Evolutionary conservation across 2,797 vertebrate species (phyloP).

Genomic region (Helarctos malayanus): DNA sequence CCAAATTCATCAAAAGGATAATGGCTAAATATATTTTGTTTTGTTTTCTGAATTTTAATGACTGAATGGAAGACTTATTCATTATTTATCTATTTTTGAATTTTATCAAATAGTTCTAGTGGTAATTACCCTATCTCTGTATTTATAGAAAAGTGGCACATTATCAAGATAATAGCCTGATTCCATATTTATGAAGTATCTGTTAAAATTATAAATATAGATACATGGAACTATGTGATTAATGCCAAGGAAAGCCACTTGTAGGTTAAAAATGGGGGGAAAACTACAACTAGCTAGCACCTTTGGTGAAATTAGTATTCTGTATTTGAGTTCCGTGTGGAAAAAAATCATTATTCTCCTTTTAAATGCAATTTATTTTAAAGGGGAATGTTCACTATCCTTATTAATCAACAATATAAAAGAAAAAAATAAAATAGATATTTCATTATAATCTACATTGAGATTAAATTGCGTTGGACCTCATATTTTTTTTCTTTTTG

Average conservation of each 20-base stretch:
- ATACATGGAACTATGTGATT: constrained; percentile 83
- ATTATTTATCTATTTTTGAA: constrained; percentile 91
- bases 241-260: constrained; percentile 83
- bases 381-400: constrained; percentile 61
- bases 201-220: constrained; percentile 89
- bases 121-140: constrained; percentile 89
- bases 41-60: constrained; percentile 89
- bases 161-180: constrained; percentile 88
- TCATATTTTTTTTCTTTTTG: neutral
- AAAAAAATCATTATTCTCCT: constrained; percentile 42
- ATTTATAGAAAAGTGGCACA: constrained; percentile 90
- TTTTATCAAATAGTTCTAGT: constrained; percentile 89
- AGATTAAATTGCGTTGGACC: constrained; percentile 1
- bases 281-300: constrained; percentile 72
- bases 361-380: constrained; percentile 66
- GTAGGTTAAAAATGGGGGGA: constrained; percentile 78
- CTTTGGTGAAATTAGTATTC: constrained; percentile 81
- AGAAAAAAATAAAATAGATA: neutral
- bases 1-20: constrained; percentile 90
- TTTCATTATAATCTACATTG: neutral
- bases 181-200: constrained; percentile 90
- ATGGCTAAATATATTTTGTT: constrained; percentile 90
- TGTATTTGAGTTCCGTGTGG: constrained; percentile 43
- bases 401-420: constrained; percentile 37
- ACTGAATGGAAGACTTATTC: constrained; percentile 89